Base-by-base conservation (phyloP, 2,888 invertebrate genomes). In the Philaethria dido region DNA sequence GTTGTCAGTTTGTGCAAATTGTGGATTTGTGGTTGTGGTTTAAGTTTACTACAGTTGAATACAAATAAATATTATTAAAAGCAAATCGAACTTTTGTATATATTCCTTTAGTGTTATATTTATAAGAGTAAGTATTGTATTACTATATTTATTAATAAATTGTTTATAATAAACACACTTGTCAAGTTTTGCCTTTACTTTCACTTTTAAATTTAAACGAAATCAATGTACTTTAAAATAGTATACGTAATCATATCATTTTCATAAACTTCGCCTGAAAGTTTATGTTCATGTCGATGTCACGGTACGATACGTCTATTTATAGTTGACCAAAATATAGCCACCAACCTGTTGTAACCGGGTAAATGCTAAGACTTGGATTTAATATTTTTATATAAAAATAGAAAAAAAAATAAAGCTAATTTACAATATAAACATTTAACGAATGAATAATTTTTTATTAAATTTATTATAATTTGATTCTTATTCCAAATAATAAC, bases 161-260 rank as follows among this genome's bases (percentile, higher is more conserved):
- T 66, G 63, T 66, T 66, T 67, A 62, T 63, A 60, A 29, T 65
- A 61, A 64, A 66, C 69, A 66, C 66, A 69, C 55, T 72, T 72
- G 73, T 70, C 73, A 74, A 74, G 66, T 71, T 74, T 74, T 73
- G 25, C 52, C 48, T 72, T 47, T 72, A 75, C 77, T 77, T 77
- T 77, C 76, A 76, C 77, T 76, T 76, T 76, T 73, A 69, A 68
- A 69, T 64, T 62, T 71, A 54, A 55, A 69, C 52, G 68, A 68
- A 63, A 71, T 68, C 60, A 68, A 52, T 66, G 64, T 71, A 68
- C 61, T 63, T 66, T 61, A 61, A 69, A 68, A 44, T 72, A 33
- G 73, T 71, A 64, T 72, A 74, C 72, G 73, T 75, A 72, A 72
- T 69, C 66, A 67, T 68, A 69, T 61, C 6, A 61, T 62, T 54